Evolutionary conservation across 2,113 vertebrate species (phyloP), one percentile per base, ranked within the genome.

Genomic region (Syngnathus scovelli): DNA sequence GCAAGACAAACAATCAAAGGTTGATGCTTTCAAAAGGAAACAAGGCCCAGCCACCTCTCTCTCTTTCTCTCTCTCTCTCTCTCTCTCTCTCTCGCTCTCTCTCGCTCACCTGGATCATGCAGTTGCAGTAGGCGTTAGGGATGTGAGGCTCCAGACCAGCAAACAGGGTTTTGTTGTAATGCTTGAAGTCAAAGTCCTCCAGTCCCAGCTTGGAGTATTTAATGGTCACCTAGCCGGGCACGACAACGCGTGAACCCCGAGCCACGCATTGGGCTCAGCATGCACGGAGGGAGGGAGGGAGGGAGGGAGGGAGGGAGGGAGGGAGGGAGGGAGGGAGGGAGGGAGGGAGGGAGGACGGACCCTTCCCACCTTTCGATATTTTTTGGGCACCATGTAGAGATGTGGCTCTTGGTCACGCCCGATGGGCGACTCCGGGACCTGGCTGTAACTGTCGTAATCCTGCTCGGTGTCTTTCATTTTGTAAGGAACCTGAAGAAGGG

Each of bases 141-240:
- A 99, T 99, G 75, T 99, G 97, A n/a, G 97, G 96, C 84, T 99
- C 97, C 83, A 99, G 85, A 1, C 97, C 97, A 0, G 96, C 97
- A 76, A 99, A 99, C 74, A 99, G 79, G 0, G 97, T 99, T 87
- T 94, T 96, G 88, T 99, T 99, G 90, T 98, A 99, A 86, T 99
- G 97, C 84, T 99, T 99, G 83, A 99, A 99, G 87, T 99, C 96
- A 85, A 99, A 99, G 76, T 98, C 95, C 72, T 99, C 97, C 58
- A 99, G 85, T 13, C 97, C 97, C 58, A 99, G 89, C 85, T 98
- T 99, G 49, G 97, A 99, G 80, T 98, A 99, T 85, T 98, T 99
- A 83, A 99, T 99, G 3, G 97, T 99, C 76, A 99, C 97, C 97
- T 99, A 80, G 64, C 18, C 0, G 27, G 67, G 10, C 2, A 70